Base-by-base conservation (phyloP, 1,140 invertebrate species). In the Choristoneura fumiferana region DNA sequence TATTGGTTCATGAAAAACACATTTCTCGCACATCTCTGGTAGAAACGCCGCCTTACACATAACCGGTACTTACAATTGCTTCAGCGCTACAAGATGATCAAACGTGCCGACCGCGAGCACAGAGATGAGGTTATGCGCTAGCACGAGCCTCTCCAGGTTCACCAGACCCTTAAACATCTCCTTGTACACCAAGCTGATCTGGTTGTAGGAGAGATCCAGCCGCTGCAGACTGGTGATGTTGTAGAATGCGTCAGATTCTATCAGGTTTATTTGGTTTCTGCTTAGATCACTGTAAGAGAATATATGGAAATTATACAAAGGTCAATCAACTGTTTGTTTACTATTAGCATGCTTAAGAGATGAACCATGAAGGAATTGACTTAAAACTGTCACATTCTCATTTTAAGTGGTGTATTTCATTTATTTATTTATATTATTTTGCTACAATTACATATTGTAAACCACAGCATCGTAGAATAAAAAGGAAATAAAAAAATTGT, bases 211-310 rank as follows among this genome's bases (percentile, higher is more conserved):
- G 37, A 95, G 82, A 81, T 95, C 93, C 77, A 95, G 87, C 62
- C 91, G 91, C 76, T 93, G 92, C n/a, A 95, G 81, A 58, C 92
- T 92, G 33, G 91, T 91, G 62, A 94, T 91, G 72, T 93, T 92
- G 67, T 89, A 90, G 69, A 95, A 97, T 43, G 94, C 93, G 78
- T 94, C 92, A n/a, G 92, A 90, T 76, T 94, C 92, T 63, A 97
- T 93, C 17, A 90, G 79, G 9, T 90, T 90, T 78, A 98, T 95
- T 65, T 93, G 91, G 80, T 98, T 98, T 73, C 92, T 92, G 71
- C 93, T 95, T 49, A 97, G 89, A 81, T 95, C 93, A 70, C 94
- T 95, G n/a, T n/a, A n/a, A n/a, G n/a, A n/a, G n/a, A n/a, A n/a
- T n/a, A n/a, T n/a, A n/a, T n/a, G 80, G 13, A 90, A 90, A 68